A percentile compares a stretch with the other conserved stretches of the same genome.
Evolutionary conservation across 2,888 invertebrate species (phyloP).

Genomic region (Vanessa cardui): DNA sequence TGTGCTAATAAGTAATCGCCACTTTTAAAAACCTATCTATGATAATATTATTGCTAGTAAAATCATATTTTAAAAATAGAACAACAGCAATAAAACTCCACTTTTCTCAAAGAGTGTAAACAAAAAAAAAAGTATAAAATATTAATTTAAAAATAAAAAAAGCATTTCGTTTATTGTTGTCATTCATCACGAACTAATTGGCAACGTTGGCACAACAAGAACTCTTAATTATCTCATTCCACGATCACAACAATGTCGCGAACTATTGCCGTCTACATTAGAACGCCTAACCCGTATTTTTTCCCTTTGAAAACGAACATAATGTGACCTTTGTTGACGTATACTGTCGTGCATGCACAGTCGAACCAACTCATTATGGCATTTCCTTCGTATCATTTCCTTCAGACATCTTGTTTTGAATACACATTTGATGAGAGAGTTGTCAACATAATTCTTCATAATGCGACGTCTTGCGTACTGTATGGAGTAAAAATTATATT

Average conservation of each 20-base stretch:
- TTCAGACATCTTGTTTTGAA: slow-evolving; percentile 58
- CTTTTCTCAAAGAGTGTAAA: too few relatives aligned
- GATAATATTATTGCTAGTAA: too few relatives aligned
- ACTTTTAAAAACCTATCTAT: too few relatives aligned
- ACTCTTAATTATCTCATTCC: slow-evolving; percentile 19
- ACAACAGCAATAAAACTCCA: too few relatives aligned
- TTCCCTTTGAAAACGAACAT: slow-evolving; percentile 57
- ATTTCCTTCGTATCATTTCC: slow-evolving; percentile 65
- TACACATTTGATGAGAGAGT: slow-evolving; percentile 35
- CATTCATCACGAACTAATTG: slow-evolving; percentile 1
- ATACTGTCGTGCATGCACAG: slow-evolving; percentile 47
- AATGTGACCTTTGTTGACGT: slow-evolving; percentile 51
- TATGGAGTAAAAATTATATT: slow-evolving; percentile 14
- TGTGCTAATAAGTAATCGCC: too few relatives aligned
- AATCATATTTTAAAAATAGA: too few relatives aligned
- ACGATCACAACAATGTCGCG: slow-evolving; percentile 35
- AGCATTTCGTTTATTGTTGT: slow-evolving; percentile 2
- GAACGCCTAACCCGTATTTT: slow-evolving; percentile 49
- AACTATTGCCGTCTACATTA: slow-evolving; percentile 45
- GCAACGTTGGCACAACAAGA: background rate
- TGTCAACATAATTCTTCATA: slow-evolving; percentile 36
- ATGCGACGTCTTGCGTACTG: slow-evolving; percentile 26
- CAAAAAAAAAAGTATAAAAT: too few relatives aligned
- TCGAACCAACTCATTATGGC: slow-evolving; percentile 65
- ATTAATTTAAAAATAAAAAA: background rate